phyloP scores from a whole-genome alignment of 2,888 invertebrate species.

The Adineta ricciae region DNA sequence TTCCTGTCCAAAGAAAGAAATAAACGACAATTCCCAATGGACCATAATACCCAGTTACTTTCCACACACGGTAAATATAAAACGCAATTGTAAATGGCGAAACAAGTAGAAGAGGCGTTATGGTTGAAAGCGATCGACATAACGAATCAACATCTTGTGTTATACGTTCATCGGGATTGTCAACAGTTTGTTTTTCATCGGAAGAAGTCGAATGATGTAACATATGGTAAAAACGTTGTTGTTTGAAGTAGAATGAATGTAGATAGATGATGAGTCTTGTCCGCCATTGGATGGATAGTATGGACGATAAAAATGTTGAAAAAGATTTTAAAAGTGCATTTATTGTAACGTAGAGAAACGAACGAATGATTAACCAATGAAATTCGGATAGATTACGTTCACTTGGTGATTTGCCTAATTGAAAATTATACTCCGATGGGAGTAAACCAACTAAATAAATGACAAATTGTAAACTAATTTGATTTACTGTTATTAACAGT shows the following conservation, averaged over 20 bases:
- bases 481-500: slow-evolving; percentile 15
- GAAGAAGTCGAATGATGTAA: slow-evolving; percentile 14
- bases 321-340: slow-evolving; percentile 48
- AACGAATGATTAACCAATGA: slow-evolving; percentile 43
- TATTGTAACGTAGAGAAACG: slow-evolving; percentile 41
- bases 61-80: slow-evolving; percentile 54
- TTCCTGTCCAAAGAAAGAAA: slow-evolving; percentile 55
- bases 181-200: slow-evolving; percentile 42
- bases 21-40: slow-evolving; percentile 55
- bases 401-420: slow-evolving; percentile 46
- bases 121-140: slow-evolving; percentile 35
- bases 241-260: slow-evolving; percentile 3
- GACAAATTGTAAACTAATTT: slow-evolving; percentile 52
- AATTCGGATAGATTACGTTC: slow-evolving; percentile 50
- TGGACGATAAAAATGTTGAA: slow-evolving; percentile 30
- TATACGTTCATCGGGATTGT: slow-evolving; percentile 52
- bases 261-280: neutral
- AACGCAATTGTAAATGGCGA: slow-evolving; percentile 55
- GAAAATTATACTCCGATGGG: slow-evolving; percentile 54
- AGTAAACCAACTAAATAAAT: slow-evolving; percentile 55
- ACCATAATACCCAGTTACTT: slow-evolving; percentile 42
- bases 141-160: slow-evolving; percentile 54
- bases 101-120: slow-evolving; percentile 49
- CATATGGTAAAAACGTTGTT: slow-evolving; percentile 3
- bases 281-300: slow-evolving; percentile 29